Evolutionary conservation across 2,888 invertebrate species (phyloP), one percentile per base, ranked within the genome.

Genomic region (Andrena marginata): DNA sequence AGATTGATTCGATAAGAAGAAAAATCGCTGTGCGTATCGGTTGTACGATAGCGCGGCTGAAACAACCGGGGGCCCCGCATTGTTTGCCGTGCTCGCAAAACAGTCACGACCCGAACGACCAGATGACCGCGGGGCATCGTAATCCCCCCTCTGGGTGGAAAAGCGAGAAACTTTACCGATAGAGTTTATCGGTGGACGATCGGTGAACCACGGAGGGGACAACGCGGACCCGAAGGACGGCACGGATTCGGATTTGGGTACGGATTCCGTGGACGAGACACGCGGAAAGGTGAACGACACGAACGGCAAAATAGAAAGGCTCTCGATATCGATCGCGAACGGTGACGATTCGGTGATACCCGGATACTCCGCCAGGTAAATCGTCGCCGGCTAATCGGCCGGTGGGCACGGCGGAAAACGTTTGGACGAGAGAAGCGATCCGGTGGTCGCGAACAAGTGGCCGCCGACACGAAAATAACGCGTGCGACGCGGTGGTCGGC

Each of bases 401-500:
- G n/a, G 23, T 6, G 48, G 51, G n/a, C 20, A 3, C 20, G 20
- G 23, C 4, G n/a, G 10, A 20, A 23, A 10, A 2, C 31, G 33
- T 29, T 10, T 49, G 49, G 29, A 31, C 71, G 62, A 67, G 42
- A 49, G 56, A 64, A 59, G n/a, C 65, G 78, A 80, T 64, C 77
- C 77, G 69, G 69, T 72, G 77, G 76, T 78, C 79, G 76, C 68
- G 80, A 86, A 85, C 86, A 81, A 85, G 81, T 82, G 88, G 77
- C 80, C 71, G 68, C 79, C 74, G 68, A 76, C 26, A 62, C 79
- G 59, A 75, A 82, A 73, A 78, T 88, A 82, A 86, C 75, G 75
- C 69, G 86, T 65, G 77, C 67, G 16, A 42, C 26, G 65, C 48
- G 76, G n/a, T 33, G 76, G n/a, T 29, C 54, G 48, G 56, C 35